Percentiles rank a stretch among this genome's conserved stretches.
phyloP scores from a whole-genome alignment of 2,888 invertebrate species.

The Agapostemon virescens region DNA sequence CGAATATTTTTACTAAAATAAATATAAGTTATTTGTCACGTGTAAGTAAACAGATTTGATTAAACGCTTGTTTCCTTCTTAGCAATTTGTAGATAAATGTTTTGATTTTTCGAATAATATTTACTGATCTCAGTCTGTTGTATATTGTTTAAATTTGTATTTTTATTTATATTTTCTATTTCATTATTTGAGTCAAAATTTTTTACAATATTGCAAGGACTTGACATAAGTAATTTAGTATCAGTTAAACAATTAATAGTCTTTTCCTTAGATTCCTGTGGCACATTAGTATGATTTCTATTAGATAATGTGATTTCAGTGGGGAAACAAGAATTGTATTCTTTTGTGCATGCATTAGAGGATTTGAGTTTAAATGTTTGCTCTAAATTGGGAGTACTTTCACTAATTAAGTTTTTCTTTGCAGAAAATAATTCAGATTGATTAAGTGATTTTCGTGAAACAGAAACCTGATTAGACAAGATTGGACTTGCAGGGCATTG shows the following conservation, averaged over 20 bases:
- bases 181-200: constrained; percentile 51
- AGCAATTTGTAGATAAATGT: constrained; percentile 63
- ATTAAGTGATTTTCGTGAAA: constrained; percentile 64
- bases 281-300: constrained; percentile 40
- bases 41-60: constrained; percentile 45
- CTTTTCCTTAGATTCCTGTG: constrained; percentile 54
- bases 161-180: constrained; percentile 41
- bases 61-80: constrained; percentile 79
- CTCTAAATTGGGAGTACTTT: constrained; percentile 60
- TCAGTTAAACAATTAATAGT: constrained; percentile 69
- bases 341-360: constrained; percentile 57
- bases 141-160: constrained; percentile 51
- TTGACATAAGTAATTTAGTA: constrained; percentile 62
- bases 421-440: constrained; percentile 66
- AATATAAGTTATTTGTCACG: constrained; percentile 24
- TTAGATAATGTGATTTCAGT: constrained; percentile 51
- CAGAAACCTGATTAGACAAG: constrained; percentile 62
- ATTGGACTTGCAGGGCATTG: constrained; percentile 68
- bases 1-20: constrained; percentile 43
- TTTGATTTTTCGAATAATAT: constrained; percentile 58
- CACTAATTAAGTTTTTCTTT: constrained; percentile 65
- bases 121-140: constrained; percentile 56
- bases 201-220: constrained; percentile 59
- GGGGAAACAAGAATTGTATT: constrained; percentile 53
- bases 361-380: constrained; percentile 36